phyloP scores from a whole-genome alignment of 2,797 vertebrate species.

The Pipistrellus pygmaeus region DNA sequence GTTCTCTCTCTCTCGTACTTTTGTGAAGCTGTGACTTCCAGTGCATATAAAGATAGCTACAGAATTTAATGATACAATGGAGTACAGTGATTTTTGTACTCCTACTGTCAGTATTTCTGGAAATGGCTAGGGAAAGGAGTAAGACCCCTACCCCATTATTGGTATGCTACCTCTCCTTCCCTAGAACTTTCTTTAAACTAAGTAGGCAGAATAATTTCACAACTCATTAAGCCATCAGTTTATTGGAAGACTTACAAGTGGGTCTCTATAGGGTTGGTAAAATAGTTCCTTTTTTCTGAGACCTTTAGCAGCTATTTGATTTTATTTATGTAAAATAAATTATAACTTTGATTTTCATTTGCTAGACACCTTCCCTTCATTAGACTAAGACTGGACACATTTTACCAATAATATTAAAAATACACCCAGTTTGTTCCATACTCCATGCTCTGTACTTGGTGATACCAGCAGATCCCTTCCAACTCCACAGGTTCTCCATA shows the following conservation, averaged over 20 bases:
- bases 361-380: neutral
- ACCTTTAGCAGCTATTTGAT: neutral
- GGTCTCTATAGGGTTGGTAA: neutral
- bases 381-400: neutral
- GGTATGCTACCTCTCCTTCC: slow-evolving; percentile 12
- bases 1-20: neutral
- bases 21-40: neutral
- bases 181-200: slow-evolving; percentile 32
- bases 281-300: neutral
- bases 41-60: neutral
- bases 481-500: neutral
- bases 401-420: slow-evolving; percentile 46
- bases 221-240: slow-evolving; percentile 40
- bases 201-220: neutral
- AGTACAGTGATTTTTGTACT: slow-evolving; percentile 6
- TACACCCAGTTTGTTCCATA: neutral
- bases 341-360: slow-evolving; percentile 31
- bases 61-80: neutral
- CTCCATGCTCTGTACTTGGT: neutral
- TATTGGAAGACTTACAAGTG: slow-evolving; percentile 18
- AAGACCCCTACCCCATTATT: neutral
- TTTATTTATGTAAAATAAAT: neutral
- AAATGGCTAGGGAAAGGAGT: slow-evolving; percentile 6
- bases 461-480: neutral
- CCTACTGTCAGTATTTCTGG: slow-evolving; percentile 1